Evolutionary conservation across 2,888 invertebrate genomes (phyloP).

Genomic region (Tachystola acroxantha): DNA sequence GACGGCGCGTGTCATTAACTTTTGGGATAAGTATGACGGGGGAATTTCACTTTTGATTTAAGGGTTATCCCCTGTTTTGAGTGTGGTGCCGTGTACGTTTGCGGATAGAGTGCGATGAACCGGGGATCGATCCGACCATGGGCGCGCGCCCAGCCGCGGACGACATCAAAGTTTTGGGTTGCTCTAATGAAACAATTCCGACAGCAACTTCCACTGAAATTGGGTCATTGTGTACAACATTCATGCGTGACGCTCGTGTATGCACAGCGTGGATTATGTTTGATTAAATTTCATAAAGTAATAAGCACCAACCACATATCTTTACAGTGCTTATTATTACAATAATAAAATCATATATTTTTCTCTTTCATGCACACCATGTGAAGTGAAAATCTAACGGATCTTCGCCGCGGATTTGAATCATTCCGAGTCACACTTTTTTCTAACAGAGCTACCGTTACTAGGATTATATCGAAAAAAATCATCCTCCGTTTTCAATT

Average conservation of each 20-base stretch:
- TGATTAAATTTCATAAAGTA: conserved; percentile 19
- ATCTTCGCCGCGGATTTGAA: too few relatives aligned
- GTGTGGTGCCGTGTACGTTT: conserved; percentile 30
- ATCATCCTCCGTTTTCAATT: too few relatives aligned
- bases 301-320: neutral
- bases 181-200: conserved; percentile 69
- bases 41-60: conserved; percentile 43
- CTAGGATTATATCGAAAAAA: too few relatives aligned
- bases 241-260: conserved; percentile 38
- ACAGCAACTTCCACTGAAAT: conserved; percentile 47
- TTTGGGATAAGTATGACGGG: conserved; percentile 39
- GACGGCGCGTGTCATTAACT: conserved; percentile 46
- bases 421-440: too few relatives aligned
- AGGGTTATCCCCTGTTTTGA: conserved; percentile 33
- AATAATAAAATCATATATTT: neutral
- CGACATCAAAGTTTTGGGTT: conserved; percentile 62
- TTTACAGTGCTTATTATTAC: too few relatives aligned
- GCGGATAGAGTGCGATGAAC: conserved; percentile 56
- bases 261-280: conserved; percentile 28
- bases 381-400: too few relatives aligned
- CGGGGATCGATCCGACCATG: conserved; percentile 50
- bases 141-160: conserved; percentile 32
- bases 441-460: neutral
- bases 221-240: conserved; percentile 61
- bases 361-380: too few relatives aligned